phyloP scores from a whole-genome alignment of 2,113 vertebrate species.

The Trachemys scripta region DNA sequence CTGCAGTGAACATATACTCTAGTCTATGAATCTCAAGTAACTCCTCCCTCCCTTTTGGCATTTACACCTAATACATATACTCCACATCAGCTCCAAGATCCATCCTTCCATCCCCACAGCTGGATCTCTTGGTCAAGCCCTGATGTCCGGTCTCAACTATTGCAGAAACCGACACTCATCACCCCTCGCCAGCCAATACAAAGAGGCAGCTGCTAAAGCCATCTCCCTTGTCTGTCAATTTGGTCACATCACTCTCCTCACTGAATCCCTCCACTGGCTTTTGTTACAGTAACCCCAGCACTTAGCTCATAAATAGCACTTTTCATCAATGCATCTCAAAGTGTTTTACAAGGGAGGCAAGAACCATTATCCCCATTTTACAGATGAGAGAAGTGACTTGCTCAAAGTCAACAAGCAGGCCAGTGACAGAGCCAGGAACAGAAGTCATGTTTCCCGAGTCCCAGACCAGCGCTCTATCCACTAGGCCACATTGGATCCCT shows the following conservation, averaged over 20 bases:
- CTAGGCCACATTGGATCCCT: not conserved
- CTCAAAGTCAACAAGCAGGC: not conserved
- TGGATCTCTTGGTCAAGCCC: not conserved
- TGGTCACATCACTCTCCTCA: not conserved
- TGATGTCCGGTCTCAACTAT: not conserved
- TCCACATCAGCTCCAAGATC: not conserved
- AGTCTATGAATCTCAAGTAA: not conserved
- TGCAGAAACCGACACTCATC: not conserved
- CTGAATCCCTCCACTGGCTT: not conserved
- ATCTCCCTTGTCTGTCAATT: not conserved
- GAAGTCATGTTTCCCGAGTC: not conserved
- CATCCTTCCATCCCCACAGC: not conserved
- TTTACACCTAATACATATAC: not conserved
- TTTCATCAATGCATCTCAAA: not conserved
- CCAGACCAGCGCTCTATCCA: not conserved
- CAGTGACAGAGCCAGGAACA: not conserved
- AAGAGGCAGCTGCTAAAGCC: not conserved
- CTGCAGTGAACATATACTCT: too few relatives aligned
- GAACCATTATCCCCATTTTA: not conserved
- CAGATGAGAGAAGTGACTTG: not conserved
- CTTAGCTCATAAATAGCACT: not conserved
- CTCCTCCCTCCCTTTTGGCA: not conserved
- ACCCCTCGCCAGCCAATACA: not conserved
- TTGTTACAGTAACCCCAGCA: not conserved
- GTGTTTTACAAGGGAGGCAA: not conserved